Evolutionary conservation across 2,797 vertebrate genomes (phyloP).

Genomic region (Coregonus sp.): DNA sequence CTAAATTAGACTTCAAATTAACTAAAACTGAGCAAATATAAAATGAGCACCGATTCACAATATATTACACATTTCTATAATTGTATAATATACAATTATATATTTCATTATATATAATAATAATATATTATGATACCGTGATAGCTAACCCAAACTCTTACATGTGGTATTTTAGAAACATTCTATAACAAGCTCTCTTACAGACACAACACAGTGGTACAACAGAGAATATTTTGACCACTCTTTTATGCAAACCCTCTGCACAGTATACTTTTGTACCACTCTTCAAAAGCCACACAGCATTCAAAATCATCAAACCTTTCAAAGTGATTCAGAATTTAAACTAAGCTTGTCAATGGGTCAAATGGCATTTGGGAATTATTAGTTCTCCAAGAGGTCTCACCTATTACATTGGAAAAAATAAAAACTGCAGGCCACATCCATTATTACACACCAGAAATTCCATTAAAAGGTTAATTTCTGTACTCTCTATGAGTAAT

Average conservation of each 20-base stretch:
- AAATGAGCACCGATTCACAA: conserved; percentile 99
- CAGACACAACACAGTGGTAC: conserved; percentile 97
- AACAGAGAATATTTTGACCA: conserved; percentile 83
- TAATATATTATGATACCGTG: conserved; percentile 68
- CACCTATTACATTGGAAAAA: conserved; percentile 47
- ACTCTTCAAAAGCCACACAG: conserved; percentile 16
- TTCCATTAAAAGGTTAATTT: conserved; percentile 70
- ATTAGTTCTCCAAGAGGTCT: conserved; percentile 36
- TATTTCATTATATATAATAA: conserved; percentile 77
- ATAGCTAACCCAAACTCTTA: conserved; percentile 98
- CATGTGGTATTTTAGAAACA: conserved; percentile 93
- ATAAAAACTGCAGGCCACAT: conserved; percentile 62
- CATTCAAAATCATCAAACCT: conserved; percentile 28
- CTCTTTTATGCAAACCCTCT: conserved; percentile 66
- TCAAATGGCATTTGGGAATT: conserved; percentile 47
- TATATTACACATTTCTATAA: conserved; percentile 68
- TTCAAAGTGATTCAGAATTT: conserved; percentile 54
- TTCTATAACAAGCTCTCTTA: conserved; percentile 76
- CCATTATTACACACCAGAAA: conserved; percentile 56
- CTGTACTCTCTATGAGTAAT: conserved; percentile 62
- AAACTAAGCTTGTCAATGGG: conserved; percentile 46
- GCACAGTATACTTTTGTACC: conserved; percentile 30
- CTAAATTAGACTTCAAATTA: conserved; percentile 57
- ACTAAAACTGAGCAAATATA: conserved; percentile 96
- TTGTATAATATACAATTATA: conserved; percentile 90